Base-by-base conservation (phyloP, 2,113 vertebrate species). In the Excalfactoria chinensis region DNA sequence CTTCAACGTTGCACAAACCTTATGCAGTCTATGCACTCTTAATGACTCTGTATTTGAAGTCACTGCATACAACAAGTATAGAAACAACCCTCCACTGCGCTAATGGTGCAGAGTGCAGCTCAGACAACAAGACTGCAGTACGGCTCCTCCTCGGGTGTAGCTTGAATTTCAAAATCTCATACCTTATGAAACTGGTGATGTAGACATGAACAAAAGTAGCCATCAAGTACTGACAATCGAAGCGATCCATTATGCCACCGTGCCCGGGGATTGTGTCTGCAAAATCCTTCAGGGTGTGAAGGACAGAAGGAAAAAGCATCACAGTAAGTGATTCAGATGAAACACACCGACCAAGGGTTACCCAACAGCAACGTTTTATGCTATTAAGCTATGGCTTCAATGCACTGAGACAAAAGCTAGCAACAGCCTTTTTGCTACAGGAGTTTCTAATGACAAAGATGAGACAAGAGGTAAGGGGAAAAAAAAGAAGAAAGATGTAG, bases 171-270 rank as follows among this genome's bases (percentile, higher is more conserved):
- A 49, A 66, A 83, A 56, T 19, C 32, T 41, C 92, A 21, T 97
- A 99, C 99, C 99, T 99, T 98, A 99, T 98, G 86, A 99, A 99
- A 96, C 99, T 99, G 91, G 98, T 98, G 40, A 99, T 99, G 73
- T 99, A 99, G 78, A 99, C 99, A 7, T 99, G 99, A n/a, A 99
- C 99, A 88, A 99, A 99, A 9, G 99, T 99, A 53, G 99, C 99
- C 99, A 99, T 99, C 96, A 99, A 73, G 95, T 99, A 99, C 97
- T 99, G 99, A 85, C 99, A 99, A 86, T 99, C 99, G 74, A 99
- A 99, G 41, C 99, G 98, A 96, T 99, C 99, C 99, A 99, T 99
- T 96, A 99, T 99, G 37, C 99, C 99, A 0, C 99, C 99, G 2
- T 99, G 99, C 7, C 99, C 99, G 10, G 99, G 99, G 96, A 99